Percentiles rank a stretch among this genome's conserved stretches.
phyloP scores from a whole-genome alignment of 2,888 invertebrate genomes.

The Incurvaria masculella region DNA sequence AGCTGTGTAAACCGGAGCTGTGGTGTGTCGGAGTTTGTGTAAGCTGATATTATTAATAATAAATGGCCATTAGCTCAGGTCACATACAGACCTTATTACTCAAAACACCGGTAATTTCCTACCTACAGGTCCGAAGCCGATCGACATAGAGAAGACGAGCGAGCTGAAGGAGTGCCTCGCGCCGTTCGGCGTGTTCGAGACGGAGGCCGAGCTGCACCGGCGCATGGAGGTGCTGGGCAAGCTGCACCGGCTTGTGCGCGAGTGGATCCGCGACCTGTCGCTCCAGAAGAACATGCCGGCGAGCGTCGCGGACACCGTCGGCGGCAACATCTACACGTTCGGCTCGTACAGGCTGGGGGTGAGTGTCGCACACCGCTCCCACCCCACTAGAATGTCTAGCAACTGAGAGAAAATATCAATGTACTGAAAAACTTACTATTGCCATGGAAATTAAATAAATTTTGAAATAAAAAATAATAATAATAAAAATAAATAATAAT shows the following conservation, averaged over 20 bases:
- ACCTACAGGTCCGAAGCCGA: slow-evolving; percentile 65
- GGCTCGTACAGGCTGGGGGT: slow-evolving; percentile 94
- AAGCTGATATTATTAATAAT: too few species aligned
- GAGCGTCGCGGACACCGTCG: slow-evolving; percentile 84
- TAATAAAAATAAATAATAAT: too few species aligned
- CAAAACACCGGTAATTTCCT: too few species aligned
- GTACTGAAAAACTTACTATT: too few species aligned
- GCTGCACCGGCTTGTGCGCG: slow-evolving; percentile 85
- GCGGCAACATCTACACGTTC: slow-evolving; percentile 99
- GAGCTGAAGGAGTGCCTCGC: slow-evolving; percentile 76
- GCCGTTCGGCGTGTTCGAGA: slow-evolving; percentile 88
- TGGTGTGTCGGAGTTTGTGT: too few species aligned
- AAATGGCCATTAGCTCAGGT: too few species aligned
- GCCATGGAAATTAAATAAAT: too few species aligned
- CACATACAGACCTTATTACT: too few species aligned
- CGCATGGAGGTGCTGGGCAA: slow-evolving; percentile 82
- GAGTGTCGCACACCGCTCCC: too few species aligned
- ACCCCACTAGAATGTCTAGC: neutral
- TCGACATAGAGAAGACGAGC: slow-evolving; percentile 70
- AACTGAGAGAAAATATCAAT: too few species aligned
- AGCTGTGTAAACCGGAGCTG: too few species aligned
- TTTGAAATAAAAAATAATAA: too few species aligned
- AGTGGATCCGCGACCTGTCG: slow-evolving; percentile 93
- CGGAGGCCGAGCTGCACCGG: slow-evolving; percentile 86
- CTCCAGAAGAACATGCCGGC: slow-evolving; percentile 89